Base-by-base conservation (phyloP, 2,113 vertebrate species). In the Calidris pugnax region DNA sequence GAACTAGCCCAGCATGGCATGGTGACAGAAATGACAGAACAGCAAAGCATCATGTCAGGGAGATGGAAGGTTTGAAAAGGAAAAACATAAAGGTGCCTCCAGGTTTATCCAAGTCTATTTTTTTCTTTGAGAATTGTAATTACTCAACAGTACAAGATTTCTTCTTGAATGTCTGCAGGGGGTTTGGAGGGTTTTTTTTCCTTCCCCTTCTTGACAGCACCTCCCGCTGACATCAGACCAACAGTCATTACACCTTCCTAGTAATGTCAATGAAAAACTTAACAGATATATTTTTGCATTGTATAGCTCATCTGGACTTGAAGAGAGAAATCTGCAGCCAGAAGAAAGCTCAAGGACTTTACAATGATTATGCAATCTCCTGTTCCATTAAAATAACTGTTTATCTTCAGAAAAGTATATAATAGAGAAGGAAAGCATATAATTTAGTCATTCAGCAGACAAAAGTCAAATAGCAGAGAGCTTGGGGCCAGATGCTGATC, bases 261-360 rank as follows among this genome's bases (percentile, higher is more conserved):
- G 91, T 95, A 97, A 96, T 63, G 66, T 87, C 96, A 97, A 94
- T 94, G 91, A 88, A 97, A 93, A 83, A 12, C 51, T 91, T 95
- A 78, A 16, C 77, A 77, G 87, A 95, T 66, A 67, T 21, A 93
- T 92, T 93, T 97, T 96, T 47, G 14, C 64, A 74, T 66, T 84
- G 57, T 96, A 32, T 67, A 97, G 95, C 80, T 85, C 72, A 81
- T 94, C 64, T 71, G 84, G 62, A 89, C 88, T 95, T 92, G 71
- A 95, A 95, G 68, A 75, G 57, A 95, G 93, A 95, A 89, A 47
- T 51, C 63, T 30, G 7, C 81, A 91, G 95, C 95, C 67, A 87
- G 75, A 32, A 22, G 80, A 96, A 95, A 91, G 75, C n/a, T 90
- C 62, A 32, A 55, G 72, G 90, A 73, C 78, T 88, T 89, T 73